Conservation (phyloP, 2,797 vertebrate species). For the Spinibarbus caldwelli region DNA sequence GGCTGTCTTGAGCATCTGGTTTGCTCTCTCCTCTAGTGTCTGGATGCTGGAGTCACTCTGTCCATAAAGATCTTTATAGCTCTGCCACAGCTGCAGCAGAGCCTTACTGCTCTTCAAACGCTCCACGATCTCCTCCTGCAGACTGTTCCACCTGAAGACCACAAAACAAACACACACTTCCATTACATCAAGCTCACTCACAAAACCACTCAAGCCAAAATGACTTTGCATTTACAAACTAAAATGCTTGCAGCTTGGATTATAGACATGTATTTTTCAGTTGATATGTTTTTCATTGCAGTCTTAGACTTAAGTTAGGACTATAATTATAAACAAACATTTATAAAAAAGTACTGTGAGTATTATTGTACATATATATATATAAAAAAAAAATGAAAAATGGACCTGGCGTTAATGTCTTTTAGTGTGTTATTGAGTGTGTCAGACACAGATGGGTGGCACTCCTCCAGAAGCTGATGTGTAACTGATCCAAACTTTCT, state of each 20-base stretch:
- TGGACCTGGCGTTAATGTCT: constrained; percentile 88
- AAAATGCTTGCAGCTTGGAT: not conserved
- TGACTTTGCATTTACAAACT: not conserved
- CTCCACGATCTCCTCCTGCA: constrained; percentile 90
- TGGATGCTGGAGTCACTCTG: constrained; percentile 77
- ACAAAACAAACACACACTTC: not conserved
- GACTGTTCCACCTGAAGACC: constrained; percentile 84
- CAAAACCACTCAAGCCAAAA: not conserved
- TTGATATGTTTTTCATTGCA: not conserved
- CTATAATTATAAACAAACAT: not conserved
- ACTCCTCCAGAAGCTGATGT: constrained; percentile 86
- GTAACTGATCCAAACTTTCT: constrained; percentile 90
- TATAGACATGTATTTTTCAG: not conserved
- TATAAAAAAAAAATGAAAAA: not conserved
- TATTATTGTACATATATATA: not conserved
- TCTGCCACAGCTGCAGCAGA: constrained; percentile 89
- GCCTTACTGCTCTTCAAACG: constrained; percentile 86
- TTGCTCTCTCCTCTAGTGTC: constrained; percentile 80
- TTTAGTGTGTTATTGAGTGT: constrained; percentile 84
- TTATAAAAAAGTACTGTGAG: not conserved
- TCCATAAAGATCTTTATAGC: constrained; percentile 81
- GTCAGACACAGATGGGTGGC: constrained; percentile 88
- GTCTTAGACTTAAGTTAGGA: not conserved
- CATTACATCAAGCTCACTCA: not conserved
- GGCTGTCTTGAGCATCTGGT: constrained; percentile 84